phyloP scores from a whole-genome alignment of 1,140 invertebrate species.

The Drosophila ogumai region DNA sequence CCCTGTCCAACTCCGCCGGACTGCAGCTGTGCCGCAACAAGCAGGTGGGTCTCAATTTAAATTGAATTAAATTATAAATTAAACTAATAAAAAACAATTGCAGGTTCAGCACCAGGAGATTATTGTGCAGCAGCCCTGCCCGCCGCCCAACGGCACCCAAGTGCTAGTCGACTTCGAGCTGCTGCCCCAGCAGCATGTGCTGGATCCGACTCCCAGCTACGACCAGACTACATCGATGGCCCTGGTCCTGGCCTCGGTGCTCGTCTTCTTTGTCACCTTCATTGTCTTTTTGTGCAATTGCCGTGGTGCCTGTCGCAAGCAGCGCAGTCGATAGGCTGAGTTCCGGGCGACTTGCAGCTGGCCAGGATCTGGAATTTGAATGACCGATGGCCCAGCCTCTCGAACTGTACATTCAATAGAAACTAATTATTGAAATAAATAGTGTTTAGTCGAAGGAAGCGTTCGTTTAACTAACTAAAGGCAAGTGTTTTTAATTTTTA shows the following conservation, averaged over 20 bases:
- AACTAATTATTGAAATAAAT: slow-evolving; percentile 75
- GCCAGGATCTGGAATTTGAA: slow-evolving; percentile 17
- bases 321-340: slow-evolving; percentile 61
- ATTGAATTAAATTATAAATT: too few relatives aligned
- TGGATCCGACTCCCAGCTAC: slow-evolving; percentile 81
- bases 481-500: slow-evolving; percentile 40
- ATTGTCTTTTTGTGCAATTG: slow-evolving; percentile 87
- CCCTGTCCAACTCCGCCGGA: slow-evolving; percentile 86
- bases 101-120: slow-evolving; percentile 92
- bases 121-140: slow-evolving; percentile 92
- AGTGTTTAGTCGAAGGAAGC: slow-evolving; percentile 64
- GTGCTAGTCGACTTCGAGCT: slow-evolving; percentile 88
- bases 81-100: not conserved
- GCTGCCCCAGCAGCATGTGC: slow-evolving; percentile 85
- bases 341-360: slow-evolving; percentile 14
- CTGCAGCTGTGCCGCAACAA: slow-evolving; percentile 88
- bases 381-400: slow-evolving; percentile 16
- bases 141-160: slow-evolving; percentile 90
- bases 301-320: slow-evolving; percentile 83
- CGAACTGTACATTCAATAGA: slow-evolving; percentile 46
- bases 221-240: slow-evolving; percentile 87
- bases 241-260: slow-evolving; percentile 86
- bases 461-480: slow-evolving; percentile 73
- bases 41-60: slow-evolving; percentile 85
- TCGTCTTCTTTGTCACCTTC: slow-evolving; percentile 87